Conservation (phyloP, 2,888 invertebrate species). For the Acanthosepion pharaonis region DNA sequence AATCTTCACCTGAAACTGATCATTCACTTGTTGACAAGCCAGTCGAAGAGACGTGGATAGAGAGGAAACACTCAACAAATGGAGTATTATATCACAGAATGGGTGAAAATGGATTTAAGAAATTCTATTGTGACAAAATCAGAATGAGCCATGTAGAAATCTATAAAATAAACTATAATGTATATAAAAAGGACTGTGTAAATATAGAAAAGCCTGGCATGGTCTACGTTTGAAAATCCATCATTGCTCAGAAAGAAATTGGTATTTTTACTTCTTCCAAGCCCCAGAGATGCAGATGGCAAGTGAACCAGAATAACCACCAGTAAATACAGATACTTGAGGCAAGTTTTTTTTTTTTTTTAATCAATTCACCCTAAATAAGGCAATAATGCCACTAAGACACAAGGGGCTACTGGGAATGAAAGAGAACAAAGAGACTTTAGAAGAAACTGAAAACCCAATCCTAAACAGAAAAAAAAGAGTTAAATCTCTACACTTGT, state of each 20-base stretch:
- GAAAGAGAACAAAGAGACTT: too few species aligned
- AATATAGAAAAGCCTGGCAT: not conserved
- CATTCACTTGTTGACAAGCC: not conserved
- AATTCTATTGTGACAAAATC: not conserved
- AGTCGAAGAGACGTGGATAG: not conserved
- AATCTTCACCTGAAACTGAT: not conserved
- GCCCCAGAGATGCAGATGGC: not conserved
- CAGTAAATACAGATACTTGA: not conserved
- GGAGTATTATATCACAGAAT: not conserved
- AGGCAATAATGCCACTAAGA: too few species aligned
- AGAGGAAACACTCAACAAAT: slow-evolving; percentile 20
- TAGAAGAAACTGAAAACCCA: too few species aligned
- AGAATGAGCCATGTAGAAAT: not conserved
- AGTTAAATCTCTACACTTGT: too few species aligned
- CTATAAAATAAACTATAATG: too few species aligned
- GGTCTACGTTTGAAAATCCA: not conserved
- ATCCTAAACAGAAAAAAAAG: too few species aligned
- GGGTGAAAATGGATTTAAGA: not conserved
- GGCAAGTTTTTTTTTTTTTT: not conserved
- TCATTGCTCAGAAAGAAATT: not conserved
- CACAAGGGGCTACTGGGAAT: too few species aligned
- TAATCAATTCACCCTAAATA: too few species aligned
- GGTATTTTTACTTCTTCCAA: not conserved
- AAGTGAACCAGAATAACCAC: not conserved
- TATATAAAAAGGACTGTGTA: not conserved